These are phyloP conservation scores for Bothrops jararaca DNA, from an alignment of 2,113 vertebrate genomes.

Conservation along the genomic window DNA sequence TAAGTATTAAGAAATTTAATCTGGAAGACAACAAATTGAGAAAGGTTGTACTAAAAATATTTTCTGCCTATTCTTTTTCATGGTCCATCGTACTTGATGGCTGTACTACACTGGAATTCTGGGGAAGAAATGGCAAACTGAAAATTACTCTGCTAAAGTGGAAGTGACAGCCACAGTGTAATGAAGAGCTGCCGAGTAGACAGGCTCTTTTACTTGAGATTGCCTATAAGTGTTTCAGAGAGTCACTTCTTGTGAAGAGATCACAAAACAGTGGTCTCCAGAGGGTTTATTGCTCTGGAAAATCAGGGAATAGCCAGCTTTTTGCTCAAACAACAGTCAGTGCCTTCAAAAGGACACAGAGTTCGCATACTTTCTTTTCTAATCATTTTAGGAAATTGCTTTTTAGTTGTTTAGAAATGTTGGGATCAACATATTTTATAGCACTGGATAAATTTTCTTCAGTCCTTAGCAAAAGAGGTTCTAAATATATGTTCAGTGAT, in stretches of 20 bases:
- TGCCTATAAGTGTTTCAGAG: neutral
- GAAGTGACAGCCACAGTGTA: neutral
- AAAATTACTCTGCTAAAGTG: neutral
- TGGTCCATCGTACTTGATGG: neutral
- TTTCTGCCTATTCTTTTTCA: neutral
- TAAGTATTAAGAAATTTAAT: neutral
- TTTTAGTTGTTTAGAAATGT: neutral
- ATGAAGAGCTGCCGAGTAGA: neutral
- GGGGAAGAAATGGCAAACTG: neutral
- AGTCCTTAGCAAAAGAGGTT: neutral
- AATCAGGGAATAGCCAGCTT: neutral
- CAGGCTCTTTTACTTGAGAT: neutral
- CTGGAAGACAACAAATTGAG: neutral
- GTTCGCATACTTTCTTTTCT: neutral
- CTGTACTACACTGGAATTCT: neutral
- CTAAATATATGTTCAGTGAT: neutral
- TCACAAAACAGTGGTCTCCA: neutral
- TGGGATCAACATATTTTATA: neutral
- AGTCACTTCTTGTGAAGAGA: neutral
- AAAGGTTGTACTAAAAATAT: neutral
- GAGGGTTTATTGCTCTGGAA: neutral
- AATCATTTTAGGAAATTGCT: neutral
- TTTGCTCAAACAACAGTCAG: neutral
- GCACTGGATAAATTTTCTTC: neutral
- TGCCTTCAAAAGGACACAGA: neutral